Percentiles rank a stretch among this genome's conserved stretches.
phyloP scores from a whole-genome alignment of 2,113 vertebrate species.

The Condylura cristata region DNA sequence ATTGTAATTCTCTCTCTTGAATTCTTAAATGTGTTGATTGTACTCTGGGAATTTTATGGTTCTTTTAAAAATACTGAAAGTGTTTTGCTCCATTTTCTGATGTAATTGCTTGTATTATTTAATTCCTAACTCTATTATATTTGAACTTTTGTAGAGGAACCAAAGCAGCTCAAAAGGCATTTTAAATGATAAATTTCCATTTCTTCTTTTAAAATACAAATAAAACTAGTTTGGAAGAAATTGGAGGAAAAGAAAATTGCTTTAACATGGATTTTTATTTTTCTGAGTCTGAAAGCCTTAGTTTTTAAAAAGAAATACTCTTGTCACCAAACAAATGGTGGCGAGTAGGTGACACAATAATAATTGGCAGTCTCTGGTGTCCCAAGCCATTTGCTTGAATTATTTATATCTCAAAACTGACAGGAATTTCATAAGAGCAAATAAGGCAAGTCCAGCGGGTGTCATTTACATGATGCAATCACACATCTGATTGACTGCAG shows the following conservation, averaged over 20 bases:
- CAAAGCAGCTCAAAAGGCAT: constrained; percentile 52
- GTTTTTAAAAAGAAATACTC: constrained; percentile 52
- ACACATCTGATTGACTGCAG: constrained; percentile 70
- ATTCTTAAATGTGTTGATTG: constrained; percentile 65
- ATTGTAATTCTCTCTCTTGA: constrained; percentile 46
- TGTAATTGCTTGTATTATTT: constrained; percentile 68
- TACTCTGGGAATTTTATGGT: constrained; percentile 61
- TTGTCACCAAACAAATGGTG: constrained; percentile 73
- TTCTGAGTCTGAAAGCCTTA: constrained; percentile 40
- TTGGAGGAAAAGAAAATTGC: constrained; percentile 28
- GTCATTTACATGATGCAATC: constrained; percentile 73
- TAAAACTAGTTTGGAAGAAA: constrained; percentile 52
- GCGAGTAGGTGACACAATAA: constrained; percentile 66
- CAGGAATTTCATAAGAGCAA: constrained; percentile 80
- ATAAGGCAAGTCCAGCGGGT: constrained; percentile 70
- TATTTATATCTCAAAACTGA: constrained; percentile 81
- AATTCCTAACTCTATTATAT: constrained; percentile 66
- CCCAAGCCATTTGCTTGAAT: constrained; percentile 81
- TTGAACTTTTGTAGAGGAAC: constrained; percentile 64
- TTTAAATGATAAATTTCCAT: constrained; percentile 51
- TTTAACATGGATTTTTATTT: constrained; percentile 53
- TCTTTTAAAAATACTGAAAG: constrained; percentile 72
- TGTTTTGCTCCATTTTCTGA: constrained; percentile 59
- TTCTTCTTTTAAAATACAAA: constrained; percentile 50
- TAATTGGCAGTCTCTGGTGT: constrained; percentile 70